A percentile compares a stretch with the other conserved stretches of the same genome.
These are phyloP conservation scores for Mellivora capensis DNA, from an alignment of 2,113 vertebrate genomes.

Conservation along the genomic window DNA sequence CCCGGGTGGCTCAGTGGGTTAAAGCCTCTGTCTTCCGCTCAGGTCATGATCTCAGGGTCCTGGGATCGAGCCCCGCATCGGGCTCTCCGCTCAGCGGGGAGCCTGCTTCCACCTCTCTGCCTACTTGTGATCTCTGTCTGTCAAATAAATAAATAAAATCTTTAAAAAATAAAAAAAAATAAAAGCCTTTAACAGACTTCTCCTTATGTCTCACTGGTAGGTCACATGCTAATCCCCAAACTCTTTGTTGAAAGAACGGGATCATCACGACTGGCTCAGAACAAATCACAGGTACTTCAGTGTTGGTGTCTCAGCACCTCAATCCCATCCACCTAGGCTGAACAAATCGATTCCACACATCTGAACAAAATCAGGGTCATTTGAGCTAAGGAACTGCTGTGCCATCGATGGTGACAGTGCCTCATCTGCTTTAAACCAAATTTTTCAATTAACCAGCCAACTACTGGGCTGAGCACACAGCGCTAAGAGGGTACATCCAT, in stretches of 20 bases:
- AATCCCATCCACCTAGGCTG: neutral
- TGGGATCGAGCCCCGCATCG: too few species aligned
- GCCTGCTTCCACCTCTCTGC: too few species aligned
- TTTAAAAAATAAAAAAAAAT: too few species aligned
- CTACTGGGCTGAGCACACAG: neutral
- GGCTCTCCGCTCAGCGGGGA: too few species aligned
- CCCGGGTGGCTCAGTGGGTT: too few species aligned
- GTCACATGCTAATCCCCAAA: neutral
- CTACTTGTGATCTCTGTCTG: too few species aligned
- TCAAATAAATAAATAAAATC: too few species aligned
- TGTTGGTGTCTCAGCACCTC: neutral
- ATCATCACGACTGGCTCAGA: neutral
- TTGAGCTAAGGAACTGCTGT: neutral
- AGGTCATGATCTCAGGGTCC: too few species aligned
- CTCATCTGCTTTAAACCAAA: neutral
- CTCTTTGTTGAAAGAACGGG: neutral
- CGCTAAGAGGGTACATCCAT: neutral
- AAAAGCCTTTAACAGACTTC: neutral
- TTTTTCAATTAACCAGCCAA: neutral
- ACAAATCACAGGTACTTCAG: neutral
- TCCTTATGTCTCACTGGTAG: neutral
- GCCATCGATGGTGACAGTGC: neutral
- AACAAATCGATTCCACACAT: neutral
- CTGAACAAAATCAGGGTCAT: neutral
- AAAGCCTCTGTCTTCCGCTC: too few species aligned